A percentile compares a stretch with the other conserved stretches of the same genome.
Evolutionary conservation across 2,113 vertebrate genomes (phyloP).

Genomic region (Ia io): DNA sequence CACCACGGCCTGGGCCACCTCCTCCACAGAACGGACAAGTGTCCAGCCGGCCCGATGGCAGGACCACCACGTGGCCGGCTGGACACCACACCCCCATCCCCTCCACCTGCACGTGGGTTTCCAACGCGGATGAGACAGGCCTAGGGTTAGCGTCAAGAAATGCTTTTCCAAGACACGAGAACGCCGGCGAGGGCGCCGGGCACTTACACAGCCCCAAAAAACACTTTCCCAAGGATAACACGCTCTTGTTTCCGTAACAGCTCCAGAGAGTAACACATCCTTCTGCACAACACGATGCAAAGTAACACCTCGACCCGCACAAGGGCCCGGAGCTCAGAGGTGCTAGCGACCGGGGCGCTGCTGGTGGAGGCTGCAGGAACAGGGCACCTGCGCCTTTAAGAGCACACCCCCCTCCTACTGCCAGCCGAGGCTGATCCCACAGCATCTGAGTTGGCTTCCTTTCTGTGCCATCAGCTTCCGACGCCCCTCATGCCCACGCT

Average conservation of each 20-base stretch:
- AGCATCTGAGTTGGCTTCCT: neutral
- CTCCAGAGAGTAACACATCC: neutral
- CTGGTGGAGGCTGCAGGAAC: rapidly evolving
- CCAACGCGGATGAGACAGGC: rapidly evolving
- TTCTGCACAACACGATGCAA: neutral
- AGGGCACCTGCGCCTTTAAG: rapidly evolving
- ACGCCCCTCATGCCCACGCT: rapidly evolving
- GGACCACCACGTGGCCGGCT: rapidly evolving
- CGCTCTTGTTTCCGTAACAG: rapidly evolving
- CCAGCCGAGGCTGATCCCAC: neutral
- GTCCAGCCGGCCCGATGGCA: rapidly evolving
- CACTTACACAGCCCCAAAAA: rapidly evolving
- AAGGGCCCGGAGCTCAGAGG: neutral
- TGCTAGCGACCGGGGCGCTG: rapidly evolving
- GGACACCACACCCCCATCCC: rapidly evolving
- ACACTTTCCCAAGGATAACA: too few relatives aligned
- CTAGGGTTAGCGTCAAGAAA: rapidly evolving
- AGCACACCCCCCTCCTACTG: neutral
- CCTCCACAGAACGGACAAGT: rapidly evolving
- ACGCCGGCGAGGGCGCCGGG: neutral
- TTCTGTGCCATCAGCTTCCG: rapidly evolving
- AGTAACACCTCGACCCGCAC: neutral
- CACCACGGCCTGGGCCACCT: neutral
- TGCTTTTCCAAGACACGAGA: rapidly evolving
- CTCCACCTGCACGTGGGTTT: neutral